phyloP scores from a whole-genome alignment of 2,113 vertebrate species.

The Lamprotornis superbus region DNA sequence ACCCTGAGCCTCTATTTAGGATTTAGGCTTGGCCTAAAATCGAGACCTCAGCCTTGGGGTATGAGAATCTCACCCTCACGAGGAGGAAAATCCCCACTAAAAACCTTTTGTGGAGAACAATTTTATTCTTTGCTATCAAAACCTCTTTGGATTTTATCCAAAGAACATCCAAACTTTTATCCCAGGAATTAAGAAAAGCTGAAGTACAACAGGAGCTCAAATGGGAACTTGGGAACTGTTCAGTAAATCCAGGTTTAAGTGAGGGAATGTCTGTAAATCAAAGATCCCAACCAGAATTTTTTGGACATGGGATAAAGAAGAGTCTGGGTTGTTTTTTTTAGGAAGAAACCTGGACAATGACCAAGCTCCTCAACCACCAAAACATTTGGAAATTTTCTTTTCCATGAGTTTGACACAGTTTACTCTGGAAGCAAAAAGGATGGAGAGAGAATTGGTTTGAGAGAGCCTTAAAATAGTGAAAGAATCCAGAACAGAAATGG shows the following conservation, averaged over 20 bases:
- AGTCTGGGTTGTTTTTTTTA: background rate
- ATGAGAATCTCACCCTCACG: fast-evolving
- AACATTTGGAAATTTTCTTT: background rate
- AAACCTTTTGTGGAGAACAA: background rate
- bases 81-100: background rate
- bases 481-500: background rate
- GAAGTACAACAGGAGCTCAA: background rate
- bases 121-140: background rate
- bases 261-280: background rate
- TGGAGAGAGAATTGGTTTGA: too few relatives aligned
- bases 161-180: background rate
- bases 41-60: background rate
- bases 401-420: background rate
- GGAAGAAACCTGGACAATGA: background rate
- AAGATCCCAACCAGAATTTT: background rate
- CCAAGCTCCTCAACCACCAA: background rate
- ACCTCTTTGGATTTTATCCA: background rate
- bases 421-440: background rate
- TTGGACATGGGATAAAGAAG: background rate
- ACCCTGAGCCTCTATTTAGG: background rate
- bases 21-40: background rate
- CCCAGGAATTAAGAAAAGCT: too few relatives aligned
- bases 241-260: background rate
- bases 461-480: background rate
- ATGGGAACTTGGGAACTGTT: background rate